phyloP scores from a whole-genome alignment of 1,140 invertebrate genomes.

The Bombus pyrosoma region DNA sequence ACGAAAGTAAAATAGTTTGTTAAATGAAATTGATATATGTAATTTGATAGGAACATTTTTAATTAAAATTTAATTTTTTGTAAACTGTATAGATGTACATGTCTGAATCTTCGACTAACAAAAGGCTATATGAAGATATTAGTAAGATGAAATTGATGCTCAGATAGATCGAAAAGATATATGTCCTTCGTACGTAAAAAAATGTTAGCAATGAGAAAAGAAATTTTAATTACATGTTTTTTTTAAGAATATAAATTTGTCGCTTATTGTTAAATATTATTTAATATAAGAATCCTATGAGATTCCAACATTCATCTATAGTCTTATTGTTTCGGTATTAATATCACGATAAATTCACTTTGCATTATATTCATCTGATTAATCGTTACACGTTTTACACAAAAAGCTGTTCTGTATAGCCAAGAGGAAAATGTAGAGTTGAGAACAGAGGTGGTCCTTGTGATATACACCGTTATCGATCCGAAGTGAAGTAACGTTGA shows the following conservation, averaged over 20 bases:
- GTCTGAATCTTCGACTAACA: too few species aligned
- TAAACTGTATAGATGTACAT: too few species aligned
- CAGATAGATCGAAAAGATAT: not conserved
- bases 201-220: too few species aligned
- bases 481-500: constrained; percentile 44
- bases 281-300: not conserved
- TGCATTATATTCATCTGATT: not conserved
- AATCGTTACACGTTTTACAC: not conserved
- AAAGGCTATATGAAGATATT: too few species aligned
- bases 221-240: too few species aligned
- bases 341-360: not conserved
- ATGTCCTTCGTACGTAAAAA: too few species aligned
- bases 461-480: constrained; percentile 42
- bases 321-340: too few species aligned
- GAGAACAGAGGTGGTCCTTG: constrained; percentile 50
- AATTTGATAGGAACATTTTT: too few species aligned
- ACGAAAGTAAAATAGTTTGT: not conserved
- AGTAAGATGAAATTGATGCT: too few species aligned
- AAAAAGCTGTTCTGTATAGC: not conserved
- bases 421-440: not conserved
- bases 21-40: too few species aligned
- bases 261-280: not conserved
- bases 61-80: too few species aligned
- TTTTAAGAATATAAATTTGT: too few species aligned
- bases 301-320: not conserved